Evolutionary conservation across 1,140 invertebrate genomes (phyloP), one percentile per base, ranked within the genome.

Genomic region (Sarcophaga peregrina): DNA sequence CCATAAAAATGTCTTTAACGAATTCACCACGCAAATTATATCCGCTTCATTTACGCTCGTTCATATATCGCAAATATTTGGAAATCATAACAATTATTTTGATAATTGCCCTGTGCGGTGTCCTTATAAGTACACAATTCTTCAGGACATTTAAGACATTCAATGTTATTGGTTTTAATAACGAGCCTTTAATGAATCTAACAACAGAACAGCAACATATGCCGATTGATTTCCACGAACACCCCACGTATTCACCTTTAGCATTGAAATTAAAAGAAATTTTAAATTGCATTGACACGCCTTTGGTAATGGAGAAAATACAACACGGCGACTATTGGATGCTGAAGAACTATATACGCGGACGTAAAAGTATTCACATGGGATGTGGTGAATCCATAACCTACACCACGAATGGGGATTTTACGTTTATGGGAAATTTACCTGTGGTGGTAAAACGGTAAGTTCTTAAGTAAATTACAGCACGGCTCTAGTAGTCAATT

Each of bases 361-460:
- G 87, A 1, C 45, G 92, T 68, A 91, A 92, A 84, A 92, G 93
- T 82, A 91, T 91, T 0, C 80, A 86, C 0, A 87, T 92, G 48
- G 89, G 90, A 86, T 97, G 96, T 87, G 94, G 96, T 89, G 96
- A 97, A 88, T 94, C 93, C 81, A 93, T 98, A 50, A 98, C 97
- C 0, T 97, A 97, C 86, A 97, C 96, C 0, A 98, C 97, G 0
- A 96, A 97, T 90, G 96, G 95, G 0, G 96, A 97, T 86, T 97
- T 94, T 86, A 96, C 96, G 75, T 97, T 97, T 91, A 93, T 98
- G 84, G 96, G 97, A 88, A 97, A 98, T 91, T 91, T 97, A 75
- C 93, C 94, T 88, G 95, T 95, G 47, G 91, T 98, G 82, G 54
- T 81, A 13, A 74, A 75, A 54, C 72, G 83, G 83, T 83, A 54